Conservation (phyloP, 2,797 vertebrate genomes). For the Ceyx erithaca region DNA sequence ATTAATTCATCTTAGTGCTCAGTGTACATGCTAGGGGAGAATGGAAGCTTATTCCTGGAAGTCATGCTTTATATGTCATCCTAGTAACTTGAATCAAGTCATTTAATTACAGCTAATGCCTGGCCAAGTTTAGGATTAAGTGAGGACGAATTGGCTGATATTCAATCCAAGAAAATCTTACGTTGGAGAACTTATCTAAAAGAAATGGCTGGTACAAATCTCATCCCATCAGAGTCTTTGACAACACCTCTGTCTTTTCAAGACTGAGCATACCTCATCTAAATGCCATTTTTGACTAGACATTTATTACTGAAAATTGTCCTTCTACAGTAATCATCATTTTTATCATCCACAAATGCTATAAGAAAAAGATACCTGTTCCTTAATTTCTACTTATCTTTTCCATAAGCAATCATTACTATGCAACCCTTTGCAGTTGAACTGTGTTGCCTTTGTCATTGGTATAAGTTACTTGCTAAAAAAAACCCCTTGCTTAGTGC, state of each 20-base stretch:
- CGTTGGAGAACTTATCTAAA: neutral
- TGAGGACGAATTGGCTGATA: neutral
- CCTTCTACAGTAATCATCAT: neutral
- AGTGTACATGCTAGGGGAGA: neutral
- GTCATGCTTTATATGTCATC: neutral
- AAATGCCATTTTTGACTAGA: neutral
- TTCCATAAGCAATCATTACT: neutral
- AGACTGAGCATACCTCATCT: neutral
- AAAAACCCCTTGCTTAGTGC: fast-evolving
- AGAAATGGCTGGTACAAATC: neutral
- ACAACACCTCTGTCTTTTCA: neutral
- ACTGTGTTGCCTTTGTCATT: neutral
- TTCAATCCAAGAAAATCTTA: neutral
- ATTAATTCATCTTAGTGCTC: neutral
- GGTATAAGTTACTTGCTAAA: neutral
- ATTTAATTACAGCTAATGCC: neutral
- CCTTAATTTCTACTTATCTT: neutral
- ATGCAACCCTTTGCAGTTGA: neutral
- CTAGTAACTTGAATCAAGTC: neutral
- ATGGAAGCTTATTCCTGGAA: neutral
- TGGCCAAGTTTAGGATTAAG: neutral
- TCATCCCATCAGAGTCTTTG: neutral
- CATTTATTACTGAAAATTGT: neutral
- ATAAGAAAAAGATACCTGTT: neutral
- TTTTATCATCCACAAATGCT: neutral